Percentiles rank a stretch among this genome's conserved stretches.
These are phyloP conservation scores for Holotrichia oblita DNA, from an alignment of 1,140 invertebrate species.

Conservation along the genomic window DNA sequence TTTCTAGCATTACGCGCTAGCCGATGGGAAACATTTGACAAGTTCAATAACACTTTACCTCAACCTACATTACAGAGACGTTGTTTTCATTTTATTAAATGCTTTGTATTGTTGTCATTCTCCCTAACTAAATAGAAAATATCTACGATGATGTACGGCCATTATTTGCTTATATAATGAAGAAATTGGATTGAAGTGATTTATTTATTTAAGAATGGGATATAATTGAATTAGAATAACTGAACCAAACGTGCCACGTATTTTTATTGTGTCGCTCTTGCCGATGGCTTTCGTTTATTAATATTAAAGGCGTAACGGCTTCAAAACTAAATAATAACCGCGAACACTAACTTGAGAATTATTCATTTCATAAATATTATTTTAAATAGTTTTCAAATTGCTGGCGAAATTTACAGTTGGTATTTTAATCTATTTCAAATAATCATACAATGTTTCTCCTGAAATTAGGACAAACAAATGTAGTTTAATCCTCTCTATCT, in stretches of 20 bases:
- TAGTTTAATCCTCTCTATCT: too few species aligned
- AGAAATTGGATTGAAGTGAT: background rate
- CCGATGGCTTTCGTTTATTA: too few species aligned
- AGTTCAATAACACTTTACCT: conserved; percentile 33
- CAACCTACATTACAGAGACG: conserved; percentile 2
- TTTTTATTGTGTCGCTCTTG: background rate
- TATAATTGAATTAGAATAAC: background rate
- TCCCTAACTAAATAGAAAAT: conserved; percentile 11
- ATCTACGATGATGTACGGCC: background rate
- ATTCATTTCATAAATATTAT: too few species aligned
- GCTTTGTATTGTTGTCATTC: conserved; percentile 9
- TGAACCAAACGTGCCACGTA: background rate
- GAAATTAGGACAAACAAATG: too few species aligned
- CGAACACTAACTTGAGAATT: too few species aligned
- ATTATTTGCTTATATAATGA: background rate
- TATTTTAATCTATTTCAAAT: too few species aligned
- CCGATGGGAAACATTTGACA: conserved; percentile 24
- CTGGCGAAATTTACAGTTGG: too few species aligned
- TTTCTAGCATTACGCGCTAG: background rate
- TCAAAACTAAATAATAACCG: too few species aligned
- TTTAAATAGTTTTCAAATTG: too few species aligned
- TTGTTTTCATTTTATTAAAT: conserved; percentile 21
- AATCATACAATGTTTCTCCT: too few species aligned
- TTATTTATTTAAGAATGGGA: background rate
- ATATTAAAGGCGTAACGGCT: too few species aligned